A percentile compares a stretch with the other conserved stretches of the same genome.
Conservation (phyloP, 2,113 vertebrate species). For the Sterrhoptilus dennistouni region DNA sequence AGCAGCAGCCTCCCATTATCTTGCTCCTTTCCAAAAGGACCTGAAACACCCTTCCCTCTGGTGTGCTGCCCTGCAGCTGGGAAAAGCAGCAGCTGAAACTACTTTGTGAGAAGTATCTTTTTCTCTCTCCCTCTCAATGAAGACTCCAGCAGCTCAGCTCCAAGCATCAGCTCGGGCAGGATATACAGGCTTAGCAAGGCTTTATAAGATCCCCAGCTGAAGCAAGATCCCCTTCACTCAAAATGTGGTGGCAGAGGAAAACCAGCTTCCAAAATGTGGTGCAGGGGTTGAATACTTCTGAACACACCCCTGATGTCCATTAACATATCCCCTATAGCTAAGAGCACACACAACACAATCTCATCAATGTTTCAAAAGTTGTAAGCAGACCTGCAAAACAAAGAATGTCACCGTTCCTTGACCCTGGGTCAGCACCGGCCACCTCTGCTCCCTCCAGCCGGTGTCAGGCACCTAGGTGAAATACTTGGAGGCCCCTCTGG, state of each 20-base stretch:
- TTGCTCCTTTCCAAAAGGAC: too few species aligned
- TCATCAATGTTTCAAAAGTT: background rate
- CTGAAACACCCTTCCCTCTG: too few species aligned
- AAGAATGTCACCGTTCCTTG: background rate
- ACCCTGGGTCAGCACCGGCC: accelerated
- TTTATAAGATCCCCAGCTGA: too few species aligned
- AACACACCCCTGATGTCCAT: background rate
- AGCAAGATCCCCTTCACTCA: too few species aligned
- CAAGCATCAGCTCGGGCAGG: too few species aligned
- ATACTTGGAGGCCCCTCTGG: conserved; percentile 50
- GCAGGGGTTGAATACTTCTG: background rate
- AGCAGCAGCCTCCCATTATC: too few species aligned
- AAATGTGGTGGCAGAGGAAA: background rate
- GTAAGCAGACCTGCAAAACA: background rate
- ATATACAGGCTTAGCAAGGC: too few species aligned
- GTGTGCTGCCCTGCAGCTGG: too few species aligned
- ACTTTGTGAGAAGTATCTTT: too few species aligned
- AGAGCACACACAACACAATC: background rate
- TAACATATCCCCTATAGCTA: background rate
- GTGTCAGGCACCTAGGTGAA: conserved; percentile 45
- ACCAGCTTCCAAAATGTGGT: background rate
- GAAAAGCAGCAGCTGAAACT: too few species aligned
- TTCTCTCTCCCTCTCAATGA: too few species aligned
- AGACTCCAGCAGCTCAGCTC: too few species aligned
- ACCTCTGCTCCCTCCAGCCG: background rate